Percentiles rank a stretch among this genome's conserved stretches.
phyloP scores from a whole-genome alignment of 92 coral and sea anemone species.

The Umimayanthus kanabou region DNA sequence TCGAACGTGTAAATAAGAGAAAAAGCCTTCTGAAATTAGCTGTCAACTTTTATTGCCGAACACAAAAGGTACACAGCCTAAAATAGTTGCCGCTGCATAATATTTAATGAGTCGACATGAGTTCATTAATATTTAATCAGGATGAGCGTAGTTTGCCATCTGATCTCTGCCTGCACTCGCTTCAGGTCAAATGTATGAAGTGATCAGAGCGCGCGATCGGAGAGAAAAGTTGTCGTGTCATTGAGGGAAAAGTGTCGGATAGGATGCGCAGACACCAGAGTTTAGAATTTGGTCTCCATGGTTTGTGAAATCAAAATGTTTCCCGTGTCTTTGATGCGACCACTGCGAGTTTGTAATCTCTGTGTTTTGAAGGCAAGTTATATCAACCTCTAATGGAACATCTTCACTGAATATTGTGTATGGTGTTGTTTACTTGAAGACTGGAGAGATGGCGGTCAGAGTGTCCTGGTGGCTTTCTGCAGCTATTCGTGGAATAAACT shows the following conservation, averaged over 20 bases:
- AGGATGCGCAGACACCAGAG: neutral
- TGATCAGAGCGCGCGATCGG: slow-evolving; percentile 11
- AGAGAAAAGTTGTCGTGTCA: slow-evolving; percentile 19
- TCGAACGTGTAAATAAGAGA: slow-evolving; percentile 90
- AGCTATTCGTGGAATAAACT: neutral
- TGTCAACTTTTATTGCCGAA: slow-evolving; percentile 96
- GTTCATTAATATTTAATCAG: slow-evolving; percentile 56
- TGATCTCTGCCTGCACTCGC: slow-evolving; percentile 2
- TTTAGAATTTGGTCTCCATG: slow-evolving; percentile 23
- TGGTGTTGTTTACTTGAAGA: slow-evolving; percentile 1
- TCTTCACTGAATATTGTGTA: slow-evolving; percentile 28
- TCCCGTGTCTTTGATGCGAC: slow-evolving; percentile 71
- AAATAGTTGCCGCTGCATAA: slow-evolving; percentile 32
- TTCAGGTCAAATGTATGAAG: slow-evolving; percentile 36
- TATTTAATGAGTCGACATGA: slow-evolving; percentile 35
- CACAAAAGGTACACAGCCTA: slow-evolving; percentile 82
- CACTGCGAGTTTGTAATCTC: slow-evolving; percentile 71
- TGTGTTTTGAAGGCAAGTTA: slow-evolving; percentile 84
- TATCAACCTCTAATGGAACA: neutral
- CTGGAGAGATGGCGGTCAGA: slow-evolving; percentile 20
- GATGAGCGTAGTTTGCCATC: slow-evolving; percentile 29
- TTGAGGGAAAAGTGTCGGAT: neutral
- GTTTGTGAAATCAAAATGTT: slow-evolving; percentile 59
- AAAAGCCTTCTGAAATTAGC: slow-evolving; percentile 88
- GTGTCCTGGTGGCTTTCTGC: neutral